Base-by-base conservation (phyloP, 2,113 vertebrate genomes). In the Chloropsis cyanopogon region DNA sequence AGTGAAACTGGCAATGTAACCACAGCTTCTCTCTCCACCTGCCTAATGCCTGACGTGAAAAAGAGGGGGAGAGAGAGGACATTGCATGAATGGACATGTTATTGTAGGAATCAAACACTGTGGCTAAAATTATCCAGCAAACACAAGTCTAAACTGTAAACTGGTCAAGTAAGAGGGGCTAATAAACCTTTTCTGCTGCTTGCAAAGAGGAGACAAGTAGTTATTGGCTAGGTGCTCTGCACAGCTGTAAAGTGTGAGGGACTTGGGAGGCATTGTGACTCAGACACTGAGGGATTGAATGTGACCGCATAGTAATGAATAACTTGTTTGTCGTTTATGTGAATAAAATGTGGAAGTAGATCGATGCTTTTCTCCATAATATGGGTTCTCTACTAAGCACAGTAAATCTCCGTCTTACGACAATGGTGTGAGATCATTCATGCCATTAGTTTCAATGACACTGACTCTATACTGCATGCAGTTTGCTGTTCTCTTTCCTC, bases 261-360 rank as follows among this genome's bases (percentile, higher is more conserved):
- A 66, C 96, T 89, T 92, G 96, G 95, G 80, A 57, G 86, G 90
- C 92, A 97, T 97, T 96, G 95, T 96, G 93, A 21, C 96, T 94
- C 54, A 78, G 77, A 96, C 92, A 96, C 93, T 96, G 17, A 85
- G 91, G 77, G 54, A 89, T 79, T 97, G 91, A 96, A 97, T 95
- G 96, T 47, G 83, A 65, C 92, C 59, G 82, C 93, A 93, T 31
- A 95, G 92, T 39, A 39, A 61, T 96, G 96, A 97, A 97, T 97
- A 97, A 95, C 92, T 89, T 96, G 93, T 96, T 96, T 97, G 96
- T 97, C 93, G 42, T 87, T 96, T 86, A 94, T 94, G 96, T 96
- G 96, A 97, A 97, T 94, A 95, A 96, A 96, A 97, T 92, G 95
- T 97, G 95, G 96, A 97, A 97, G 96, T 96, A 97, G 96, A 97